A percentile compares a stretch with the other conserved stretches of the same genome.
Evolutionary conservation across 2,797 vertebrate species (phyloP).

Genomic region (Lemur catta): DNA sequence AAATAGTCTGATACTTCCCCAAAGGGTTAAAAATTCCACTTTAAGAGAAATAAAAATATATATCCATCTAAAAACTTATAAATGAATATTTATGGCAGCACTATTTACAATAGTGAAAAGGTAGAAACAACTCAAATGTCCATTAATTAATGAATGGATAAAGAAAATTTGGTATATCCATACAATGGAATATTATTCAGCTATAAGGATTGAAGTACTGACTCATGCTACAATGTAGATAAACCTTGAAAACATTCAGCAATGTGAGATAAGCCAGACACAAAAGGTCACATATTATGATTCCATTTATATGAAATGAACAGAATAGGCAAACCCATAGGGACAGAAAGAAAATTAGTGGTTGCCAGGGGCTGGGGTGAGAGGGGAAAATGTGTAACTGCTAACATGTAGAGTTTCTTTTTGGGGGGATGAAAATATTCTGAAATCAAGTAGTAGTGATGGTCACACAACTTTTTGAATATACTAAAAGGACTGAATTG

Average conservation of each 20-base stretch:
- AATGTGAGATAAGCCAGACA: background rate
- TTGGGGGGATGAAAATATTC: constrained; percentile 12
- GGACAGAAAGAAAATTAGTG: constrained; percentile 14
- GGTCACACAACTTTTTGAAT: background rate
- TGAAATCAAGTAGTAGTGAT: constrained; percentile 10
- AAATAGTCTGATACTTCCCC: background rate
- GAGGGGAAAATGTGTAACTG: background rate
- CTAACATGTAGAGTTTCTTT: background rate
- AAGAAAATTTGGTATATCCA: background rate
- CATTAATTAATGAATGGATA: background rate
- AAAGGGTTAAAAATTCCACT: constrained; percentile 46
- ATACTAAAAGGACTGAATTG: constrained; percentile 25
- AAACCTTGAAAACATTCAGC: constrained; percentile 3
- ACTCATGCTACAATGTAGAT: background rate
- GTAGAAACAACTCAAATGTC: constrained; percentile 14
- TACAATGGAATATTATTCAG: background rate
- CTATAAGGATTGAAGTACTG: background rate
- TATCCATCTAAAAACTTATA: background rate
- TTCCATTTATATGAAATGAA: background rate
- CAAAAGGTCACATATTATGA: background rate
- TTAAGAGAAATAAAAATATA: constrained; percentile 26
- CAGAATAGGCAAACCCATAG: constrained; percentile 6
- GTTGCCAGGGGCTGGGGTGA: background rate
- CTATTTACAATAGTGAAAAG: background rate
- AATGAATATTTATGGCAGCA: background rate